phyloP scores from a whole-genome alignment of 2,888 invertebrate genomes.

The Zootermopsis nevadensis region DNA sequence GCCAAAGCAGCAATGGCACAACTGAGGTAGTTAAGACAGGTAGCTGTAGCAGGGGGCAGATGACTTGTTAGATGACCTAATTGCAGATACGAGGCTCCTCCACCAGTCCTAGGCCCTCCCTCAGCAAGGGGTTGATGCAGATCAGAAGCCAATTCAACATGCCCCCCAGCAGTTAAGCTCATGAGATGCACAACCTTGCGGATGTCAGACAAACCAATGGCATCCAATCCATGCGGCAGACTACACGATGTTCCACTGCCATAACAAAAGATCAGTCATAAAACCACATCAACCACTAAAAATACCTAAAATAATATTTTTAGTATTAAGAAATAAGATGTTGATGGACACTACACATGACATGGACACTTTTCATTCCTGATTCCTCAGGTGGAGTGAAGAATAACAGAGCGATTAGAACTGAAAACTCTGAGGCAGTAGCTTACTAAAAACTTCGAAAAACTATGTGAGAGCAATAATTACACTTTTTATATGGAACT shows the following conservation, averaged over 20 bases:
- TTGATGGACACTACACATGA: too few relatives aligned
- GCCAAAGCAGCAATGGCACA: conserved; percentile 67
- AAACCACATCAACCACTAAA: too few relatives aligned
- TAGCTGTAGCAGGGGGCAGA: conserved; percentile 59
- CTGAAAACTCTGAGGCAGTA: too few relatives aligned
- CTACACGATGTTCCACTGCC: conserved; percentile 61
- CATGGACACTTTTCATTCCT: too few relatives aligned
- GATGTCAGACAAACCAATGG: conserved; percentile 69
- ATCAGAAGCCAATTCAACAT: conserved; percentile 62
- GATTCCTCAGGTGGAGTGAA: too few relatives aligned
- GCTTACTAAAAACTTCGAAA: too few relatives aligned
- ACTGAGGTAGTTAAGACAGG: conserved; percentile 59
- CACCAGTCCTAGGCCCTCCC: conserved; percentile 1
- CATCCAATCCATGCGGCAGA: conserved; percentile 63
- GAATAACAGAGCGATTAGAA: too few relatives aligned
- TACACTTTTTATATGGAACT: too few relatives aligned
- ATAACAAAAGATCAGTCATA: neutral
- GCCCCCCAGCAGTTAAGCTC: conserved; percentile 70
- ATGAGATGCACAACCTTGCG: conserved; percentile 70
- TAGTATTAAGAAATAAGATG: too few relatives aligned
- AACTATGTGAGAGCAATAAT: too few relatives aligned
- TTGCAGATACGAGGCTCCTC: conserved; percentile 20
- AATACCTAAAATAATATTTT: too few relatives aligned
- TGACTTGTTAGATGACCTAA: conserved; percentile 50
- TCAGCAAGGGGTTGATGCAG: conserved; percentile 42